phyloP scores from a whole-genome alignment of 2,888 invertebrate species.

The Macroteleia sp. region DNA sequence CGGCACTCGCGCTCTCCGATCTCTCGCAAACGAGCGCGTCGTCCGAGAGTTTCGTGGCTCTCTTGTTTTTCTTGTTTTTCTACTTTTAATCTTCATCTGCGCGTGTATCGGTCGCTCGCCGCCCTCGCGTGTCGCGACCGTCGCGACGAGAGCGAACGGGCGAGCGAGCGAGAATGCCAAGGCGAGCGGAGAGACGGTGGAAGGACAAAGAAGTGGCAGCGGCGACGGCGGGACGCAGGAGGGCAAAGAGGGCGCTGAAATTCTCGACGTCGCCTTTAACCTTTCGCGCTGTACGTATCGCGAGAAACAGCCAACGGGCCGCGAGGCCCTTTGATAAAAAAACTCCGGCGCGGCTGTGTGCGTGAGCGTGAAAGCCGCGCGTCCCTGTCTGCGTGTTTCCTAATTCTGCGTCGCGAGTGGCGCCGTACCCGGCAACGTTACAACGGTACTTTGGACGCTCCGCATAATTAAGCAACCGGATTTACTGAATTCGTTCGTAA shows the following conservation, averaged over 20 bases:
- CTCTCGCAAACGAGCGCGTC: conserved; percentile 38
- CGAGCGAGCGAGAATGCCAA: conserved; percentile 42
- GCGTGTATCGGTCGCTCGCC: conserved; percentile 52
- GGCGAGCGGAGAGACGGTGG: conserved; percentile 36
- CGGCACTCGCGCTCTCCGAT: conserved; percentile 36
- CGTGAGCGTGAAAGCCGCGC: conserved; percentile 31
- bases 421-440: conserved; percentile 52
- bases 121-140: conserved; percentile 60
- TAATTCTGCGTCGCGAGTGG: conserved; percentile 62
- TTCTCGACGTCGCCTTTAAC: conserved; percentile 77
- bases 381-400: conserved; percentile 47
- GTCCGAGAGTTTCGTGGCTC: conserved; percentile 52
- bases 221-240: conserved; percentile 79
- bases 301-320: conserved; percentile 58
- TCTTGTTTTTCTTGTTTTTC: conserved; percentile 55
- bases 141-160: conserved; percentile 21
- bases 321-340: conserved; percentile 63
- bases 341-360: conserved; percentile 38
- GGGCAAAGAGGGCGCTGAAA: conserved; percentile 83
- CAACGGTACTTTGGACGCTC: conserved; percentile 61
- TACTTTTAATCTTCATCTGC: conserved; percentile 56
- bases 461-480: conserved; percentile 64
- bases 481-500: conserved; percentile 58
- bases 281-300: conserved; percentile 59
- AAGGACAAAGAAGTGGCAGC: conserved; percentile 25